Evolutionary conservation across 2,113 vertebrate genomes (phyloP), one percentile per base, ranked within the genome.

Genomic region (Panurus biarmicus): DNA sequence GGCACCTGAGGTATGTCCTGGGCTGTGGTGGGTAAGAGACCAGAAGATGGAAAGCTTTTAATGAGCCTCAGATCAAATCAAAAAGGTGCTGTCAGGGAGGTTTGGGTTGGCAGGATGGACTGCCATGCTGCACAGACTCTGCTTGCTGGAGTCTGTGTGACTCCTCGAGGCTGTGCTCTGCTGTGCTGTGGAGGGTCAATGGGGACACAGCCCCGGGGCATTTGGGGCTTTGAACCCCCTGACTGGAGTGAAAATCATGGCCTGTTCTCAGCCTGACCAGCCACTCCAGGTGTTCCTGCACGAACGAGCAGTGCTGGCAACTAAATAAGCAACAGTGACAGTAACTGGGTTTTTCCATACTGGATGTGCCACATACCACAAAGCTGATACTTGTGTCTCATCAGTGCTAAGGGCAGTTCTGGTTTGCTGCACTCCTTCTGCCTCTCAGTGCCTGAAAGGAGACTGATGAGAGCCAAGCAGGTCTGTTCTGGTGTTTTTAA

Each of bases 61-160:
- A 0, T 11, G 7, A 53, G 14, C 11, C 19, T 74, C 69, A 61
- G 40, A 38, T 38, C 12, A 47, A 15, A 33, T 6, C 7, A 8
- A 1, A 31, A 47, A 48, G 12, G 10, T 45, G 11, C 31, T 62
- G 36, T 2, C 25, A 56, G 75, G 57, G 40, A 16, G 18, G 14
- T 38, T 12, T 35, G 65, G 35, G 61, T 31, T 69, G 65, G 44
- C 51, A 33, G 50, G 45, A 8, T 11, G 57, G 44, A 23, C 15
- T 44, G 44, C 44, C 21, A 3, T 7, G 31, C 29, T 57, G 70
- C 58, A 14, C 61, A 5, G 5, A 13, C 36, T 40, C 40, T 15
- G 26, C 38, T 47, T 7, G 8, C 1, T 14, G 23, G 23, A 12
- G 36, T 8, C 35, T 50, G 10, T 0, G 0, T 5, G 44, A 11